phyloP scores from a whole-genome alignment of 35 echinoderm and acorn worm species.

The Anneissia japonica region DNA sequence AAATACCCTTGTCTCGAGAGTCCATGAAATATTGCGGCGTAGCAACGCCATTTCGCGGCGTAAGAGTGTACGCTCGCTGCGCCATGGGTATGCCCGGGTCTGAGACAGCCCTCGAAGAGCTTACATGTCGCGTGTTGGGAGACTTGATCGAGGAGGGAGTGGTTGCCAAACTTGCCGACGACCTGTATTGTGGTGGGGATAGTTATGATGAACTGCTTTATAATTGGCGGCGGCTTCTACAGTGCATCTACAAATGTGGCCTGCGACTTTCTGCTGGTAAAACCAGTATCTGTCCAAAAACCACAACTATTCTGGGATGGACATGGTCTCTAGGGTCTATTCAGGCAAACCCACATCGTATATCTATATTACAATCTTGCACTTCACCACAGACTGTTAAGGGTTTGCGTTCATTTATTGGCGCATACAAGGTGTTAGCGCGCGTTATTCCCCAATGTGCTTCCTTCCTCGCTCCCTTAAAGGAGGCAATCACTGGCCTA shows the following conservation, averaged over 20 bases:
- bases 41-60: conserved; percentile 20
- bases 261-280: conserved; percentile 27
- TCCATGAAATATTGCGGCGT: conserved; percentile 36
- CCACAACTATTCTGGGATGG: conserved; percentile 43
- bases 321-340: background rate
- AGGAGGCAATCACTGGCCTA: background rate
- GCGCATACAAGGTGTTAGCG: conserved; percentile 26
- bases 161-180: conserved; percentile 47
- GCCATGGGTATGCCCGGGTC: conserved; percentile 52
- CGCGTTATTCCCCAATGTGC: background rate
- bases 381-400: background rate
- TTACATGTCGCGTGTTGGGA: conserved; percentile 44
- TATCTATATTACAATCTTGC: conserved; percentile 22
- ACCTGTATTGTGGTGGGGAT: conserved; percentile 47
- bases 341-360: background rate
- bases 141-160: conserved; percentile 40
- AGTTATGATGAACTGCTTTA: conserved; percentile 25
- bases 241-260: conserved; percentile 3
- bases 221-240: conserved; percentile 26
- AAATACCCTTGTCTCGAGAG: conserved; percentile 6
- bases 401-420: conserved; percentile 19
- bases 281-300: conserved; percentile 31
- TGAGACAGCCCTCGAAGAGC: conserved; percentile 51
- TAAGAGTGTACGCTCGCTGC: conserved; percentile 16
- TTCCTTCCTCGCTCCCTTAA: background rate